These are phyloP conservation scores for Saccostrea glomerata DNA, from an alignment of 1,140 invertebrate species.

Conservation along the genomic window DNA sequence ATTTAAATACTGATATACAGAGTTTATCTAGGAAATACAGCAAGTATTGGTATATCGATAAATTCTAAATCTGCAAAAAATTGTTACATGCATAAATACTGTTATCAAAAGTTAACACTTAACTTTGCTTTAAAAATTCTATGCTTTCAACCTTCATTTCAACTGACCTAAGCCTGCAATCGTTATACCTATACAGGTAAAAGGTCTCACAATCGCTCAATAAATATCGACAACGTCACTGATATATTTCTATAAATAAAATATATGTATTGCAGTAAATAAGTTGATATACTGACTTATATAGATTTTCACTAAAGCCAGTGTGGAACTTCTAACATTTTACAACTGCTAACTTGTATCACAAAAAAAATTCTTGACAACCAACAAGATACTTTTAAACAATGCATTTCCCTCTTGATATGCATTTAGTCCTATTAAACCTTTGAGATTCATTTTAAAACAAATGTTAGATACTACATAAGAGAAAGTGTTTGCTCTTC, in stretches of 20 bases:
- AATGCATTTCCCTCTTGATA: background rate
- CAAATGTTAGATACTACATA: background rate
- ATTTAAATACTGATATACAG: constrained; percentile 25
- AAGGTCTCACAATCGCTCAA: constrained; percentile 18
- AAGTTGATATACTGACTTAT: constrained; percentile 5
- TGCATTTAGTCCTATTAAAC: too few species aligned
- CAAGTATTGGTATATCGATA: background rate
- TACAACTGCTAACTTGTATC: background rate
- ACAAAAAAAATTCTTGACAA: background rate
- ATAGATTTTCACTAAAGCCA: background rate
- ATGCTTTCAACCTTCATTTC: background rate
- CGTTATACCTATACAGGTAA: background rate
- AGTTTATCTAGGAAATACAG: background rate
- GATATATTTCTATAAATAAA: constrained; percentile 38
- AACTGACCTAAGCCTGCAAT: background rate
- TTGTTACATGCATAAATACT: background rate
- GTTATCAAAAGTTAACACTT: background rate
- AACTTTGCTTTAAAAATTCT: background rate
- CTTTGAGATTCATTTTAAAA: background rate
- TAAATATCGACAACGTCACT: constrained; percentile 27
- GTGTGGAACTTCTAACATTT: background rate
- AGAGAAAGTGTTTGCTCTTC: background rate
- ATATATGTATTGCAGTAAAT: constrained; percentile 33
- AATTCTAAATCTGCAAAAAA: background rate
- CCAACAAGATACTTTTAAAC: background rate